Percentiles rank a stretch among this genome's conserved stretches.
Evolutionary conservation across 2,113 vertebrate species (phyloP).

Genomic region (Ptilorrhoa leucosticta): DNA sequence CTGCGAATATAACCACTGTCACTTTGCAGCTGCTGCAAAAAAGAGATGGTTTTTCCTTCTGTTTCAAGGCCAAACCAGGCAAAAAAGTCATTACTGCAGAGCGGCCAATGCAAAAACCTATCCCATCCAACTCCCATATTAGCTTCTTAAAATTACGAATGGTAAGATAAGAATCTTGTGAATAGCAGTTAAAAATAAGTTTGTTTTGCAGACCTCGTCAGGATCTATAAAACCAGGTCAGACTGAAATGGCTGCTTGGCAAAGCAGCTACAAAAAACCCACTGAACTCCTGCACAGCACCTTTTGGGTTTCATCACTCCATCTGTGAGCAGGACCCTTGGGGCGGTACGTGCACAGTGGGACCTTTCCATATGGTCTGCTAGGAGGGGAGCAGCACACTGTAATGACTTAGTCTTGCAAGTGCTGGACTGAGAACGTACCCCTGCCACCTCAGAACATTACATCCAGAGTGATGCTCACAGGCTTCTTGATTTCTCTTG

Average conservation of each 20-base stretch:
- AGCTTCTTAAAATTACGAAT: not conserved
- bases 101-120: not conserved
- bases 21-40: not conserved
- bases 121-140: not conserved
- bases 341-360: not conserved
- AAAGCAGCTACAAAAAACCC: not conserved
- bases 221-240: not conserved
- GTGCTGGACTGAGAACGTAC: not conserved
- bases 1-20: not conserved
- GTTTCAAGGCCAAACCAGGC: not conserved
- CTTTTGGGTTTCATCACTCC: not conserved
- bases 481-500: not conserved
- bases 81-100: not conserved
- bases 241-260: not conserved
- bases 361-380: not conserved
- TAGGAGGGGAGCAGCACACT: not conserved
- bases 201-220: not conserved
- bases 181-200: not conserved
- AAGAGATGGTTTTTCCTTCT: not conserved
- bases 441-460: not conserved
- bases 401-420: not conserved
- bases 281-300: not conserved
- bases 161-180: not conserved
- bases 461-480: not conserved
- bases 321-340: not conserved